Percentiles rank a stretch among this genome's conserved stretches.
Conservation (phyloP, 2,113 vertebrate species). For the Microcebus griseorufus region DNA sequence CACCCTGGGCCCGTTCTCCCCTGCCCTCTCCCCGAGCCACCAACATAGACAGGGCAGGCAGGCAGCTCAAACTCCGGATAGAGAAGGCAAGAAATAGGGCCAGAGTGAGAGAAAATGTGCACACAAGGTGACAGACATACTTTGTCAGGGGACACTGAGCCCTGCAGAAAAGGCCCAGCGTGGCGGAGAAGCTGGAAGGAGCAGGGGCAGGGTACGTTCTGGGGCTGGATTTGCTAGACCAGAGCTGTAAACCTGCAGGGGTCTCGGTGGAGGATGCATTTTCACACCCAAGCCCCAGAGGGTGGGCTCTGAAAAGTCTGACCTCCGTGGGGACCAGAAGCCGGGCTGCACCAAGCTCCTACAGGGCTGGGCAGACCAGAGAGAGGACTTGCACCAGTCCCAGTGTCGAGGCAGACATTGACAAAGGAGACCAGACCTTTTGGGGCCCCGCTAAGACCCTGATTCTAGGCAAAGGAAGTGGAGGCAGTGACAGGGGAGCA, state of each 20-base stretch:
- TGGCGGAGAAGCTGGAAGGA: not conserved
- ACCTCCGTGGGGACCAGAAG: no score
- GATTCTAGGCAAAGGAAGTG: not conserved
- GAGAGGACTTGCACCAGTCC: not conserved
- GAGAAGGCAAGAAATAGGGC: not conserved
- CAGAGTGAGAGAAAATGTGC: not conserved
- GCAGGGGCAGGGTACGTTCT: not conserved
- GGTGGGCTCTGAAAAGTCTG: not conserved
- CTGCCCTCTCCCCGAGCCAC: not conserved
- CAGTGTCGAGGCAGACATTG: not conserved
- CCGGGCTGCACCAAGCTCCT: not conserved
- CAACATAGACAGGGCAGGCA: not conserved
- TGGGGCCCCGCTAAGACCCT: fast-evolving
- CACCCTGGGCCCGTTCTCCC: no score
- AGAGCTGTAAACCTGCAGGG: not conserved
- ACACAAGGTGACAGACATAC: not conserved
- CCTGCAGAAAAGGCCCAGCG: not conserved
- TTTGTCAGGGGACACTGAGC: not conserved
- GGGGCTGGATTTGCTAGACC: not conserved
- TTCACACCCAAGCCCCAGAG: not conserved
- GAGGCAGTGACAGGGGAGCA: not conserved
- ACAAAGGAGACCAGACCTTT: not conserved
- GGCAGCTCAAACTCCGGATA: not conserved
- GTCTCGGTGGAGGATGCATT: not conserved
- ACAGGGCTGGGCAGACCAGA: fast-evolving